A percentile compares a stretch with the other conserved stretches of the same genome.
phyloP scores from a whole-genome alignment of 2,113 vertebrate genomes.

The Tangachromis dhanisi region DNA sequence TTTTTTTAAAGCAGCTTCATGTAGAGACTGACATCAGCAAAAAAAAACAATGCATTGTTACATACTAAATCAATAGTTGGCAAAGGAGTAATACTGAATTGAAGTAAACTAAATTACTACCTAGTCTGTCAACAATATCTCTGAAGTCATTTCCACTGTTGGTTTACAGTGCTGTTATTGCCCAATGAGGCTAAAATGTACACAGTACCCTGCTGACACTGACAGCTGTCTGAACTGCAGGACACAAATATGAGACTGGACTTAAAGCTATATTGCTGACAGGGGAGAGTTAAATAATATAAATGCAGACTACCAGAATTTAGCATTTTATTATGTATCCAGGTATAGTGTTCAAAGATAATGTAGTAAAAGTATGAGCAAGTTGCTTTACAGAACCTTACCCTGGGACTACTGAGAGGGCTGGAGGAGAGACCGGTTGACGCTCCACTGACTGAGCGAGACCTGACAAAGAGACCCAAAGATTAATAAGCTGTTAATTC shows the following conservation, averaged over 20 bases:
- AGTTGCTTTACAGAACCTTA: constrained; percentile 61
- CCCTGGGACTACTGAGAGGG: constrained; percentile 89
- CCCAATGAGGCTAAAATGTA: not conserved
- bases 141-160: not conserved
- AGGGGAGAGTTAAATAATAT: not conserved
- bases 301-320: not conserved
- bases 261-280: not conserved
- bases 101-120: not conserved
- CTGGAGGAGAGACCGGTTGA: constrained; percentile 89
- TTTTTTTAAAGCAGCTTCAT: not conserved
- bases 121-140: not conserved
- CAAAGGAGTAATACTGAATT: not conserved
- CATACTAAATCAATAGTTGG: not conserved
- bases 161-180: not conserved
- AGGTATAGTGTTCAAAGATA: not conserved
- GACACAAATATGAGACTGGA: not conserved
- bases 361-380: not conserved
- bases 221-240: not conserved
- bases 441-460: constrained; percentile 87
- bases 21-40: not conserved
- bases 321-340: not conserved
- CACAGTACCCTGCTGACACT: not conserved
- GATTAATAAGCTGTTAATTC: not conserved
- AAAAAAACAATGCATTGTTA: not conserved
- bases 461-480: constrained; percentile 60